Conservation (phyloP, 2,113 vertebrate species). For the Perccottus glenii region DNA sequence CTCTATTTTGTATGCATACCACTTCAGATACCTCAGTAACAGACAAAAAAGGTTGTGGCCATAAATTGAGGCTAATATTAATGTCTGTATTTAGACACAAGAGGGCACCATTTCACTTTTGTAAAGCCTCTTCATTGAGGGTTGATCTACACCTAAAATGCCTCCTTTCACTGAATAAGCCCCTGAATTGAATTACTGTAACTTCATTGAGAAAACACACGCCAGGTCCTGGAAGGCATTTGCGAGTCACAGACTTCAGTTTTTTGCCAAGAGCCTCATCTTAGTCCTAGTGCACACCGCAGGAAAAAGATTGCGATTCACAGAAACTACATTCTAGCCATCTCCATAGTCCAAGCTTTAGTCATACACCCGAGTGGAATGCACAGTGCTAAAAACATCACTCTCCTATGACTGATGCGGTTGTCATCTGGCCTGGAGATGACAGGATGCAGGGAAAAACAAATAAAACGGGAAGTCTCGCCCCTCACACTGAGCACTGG, state of each 20-base stretch:
- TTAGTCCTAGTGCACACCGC: conserved; percentile 31
- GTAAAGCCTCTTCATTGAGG: background rate
- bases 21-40: no score
- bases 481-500: conserved; percentile 17
- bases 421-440: conserved; percentile 35
- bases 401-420: conserved; percentile 33
- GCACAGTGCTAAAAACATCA: conserved; percentile 20
- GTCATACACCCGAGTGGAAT: conserved; percentile 33
- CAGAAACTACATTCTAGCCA: conserved; percentile 19
- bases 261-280: conserved; percentile 18
- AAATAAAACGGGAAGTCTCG: conserved; percentile 28
- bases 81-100: conserved; percentile 40
- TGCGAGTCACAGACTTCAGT: conserved; percentile 9
- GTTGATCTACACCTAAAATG: background rate
- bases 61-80: no score
- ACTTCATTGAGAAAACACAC: conserved; percentile 19
- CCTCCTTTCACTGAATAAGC: background rate
- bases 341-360: conserved; percentile 13
- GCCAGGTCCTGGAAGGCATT: conserved; percentile 43
- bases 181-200: conserved; percentile 9
- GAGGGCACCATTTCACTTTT: conserved; percentile 63
- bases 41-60: no score
- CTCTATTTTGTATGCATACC: no score
- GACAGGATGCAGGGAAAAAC: conserved; percentile 19
- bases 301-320: conserved; percentile 40